A percentile compares a stretch with the other conserved stretches of the same genome.
Conservation (phyloP, 2,113 vertebrate genomes). For the Corvus hawaiiensis region DNA sequence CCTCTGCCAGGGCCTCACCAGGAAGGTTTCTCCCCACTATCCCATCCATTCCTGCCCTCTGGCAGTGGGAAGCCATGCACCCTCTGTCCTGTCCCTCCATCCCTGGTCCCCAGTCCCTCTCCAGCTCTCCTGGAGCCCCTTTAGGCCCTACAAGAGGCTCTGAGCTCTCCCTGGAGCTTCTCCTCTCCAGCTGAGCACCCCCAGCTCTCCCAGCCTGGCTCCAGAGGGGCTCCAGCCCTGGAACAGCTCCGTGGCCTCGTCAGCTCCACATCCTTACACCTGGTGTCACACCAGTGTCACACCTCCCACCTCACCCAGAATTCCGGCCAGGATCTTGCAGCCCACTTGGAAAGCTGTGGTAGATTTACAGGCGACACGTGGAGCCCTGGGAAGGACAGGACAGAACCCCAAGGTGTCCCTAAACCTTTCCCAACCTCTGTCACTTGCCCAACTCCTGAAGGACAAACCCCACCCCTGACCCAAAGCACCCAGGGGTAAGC, state of each 20-base stretch:
- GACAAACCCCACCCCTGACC: not conserved
- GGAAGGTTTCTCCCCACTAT: not conserved
- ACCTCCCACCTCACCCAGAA: not conserved
- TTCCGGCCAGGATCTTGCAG: not conserved
- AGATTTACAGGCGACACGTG: rapidly evolving
- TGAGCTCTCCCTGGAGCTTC: not conserved
- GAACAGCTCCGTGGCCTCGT: not conserved
- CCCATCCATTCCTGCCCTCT: not conserved
- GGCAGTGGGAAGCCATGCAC: not conserved
- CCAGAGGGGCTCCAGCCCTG: not conserved
- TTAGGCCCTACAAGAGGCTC: not conserved
- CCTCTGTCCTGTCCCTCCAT: not conserved
- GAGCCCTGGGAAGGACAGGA: rapidly evolving
- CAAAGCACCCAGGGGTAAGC: conserved; percentile 43
- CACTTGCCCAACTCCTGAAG: not conserved
- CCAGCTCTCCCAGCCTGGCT: not conserved
- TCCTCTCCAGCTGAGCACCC: not conserved
- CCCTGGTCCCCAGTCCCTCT: not conserved
- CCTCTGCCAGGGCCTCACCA: too few species aligned
- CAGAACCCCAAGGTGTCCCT: not conserved
- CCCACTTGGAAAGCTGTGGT: rapidly evolving
- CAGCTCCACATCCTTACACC: not conserved
- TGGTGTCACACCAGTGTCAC: not conserved
- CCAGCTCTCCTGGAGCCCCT: not conserved
- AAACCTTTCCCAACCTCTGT: not conserved